Evolutionary conservation across 2,888 invertebrate species (phyloP).

Genomic region (Latrodectus elegans): DNA sequence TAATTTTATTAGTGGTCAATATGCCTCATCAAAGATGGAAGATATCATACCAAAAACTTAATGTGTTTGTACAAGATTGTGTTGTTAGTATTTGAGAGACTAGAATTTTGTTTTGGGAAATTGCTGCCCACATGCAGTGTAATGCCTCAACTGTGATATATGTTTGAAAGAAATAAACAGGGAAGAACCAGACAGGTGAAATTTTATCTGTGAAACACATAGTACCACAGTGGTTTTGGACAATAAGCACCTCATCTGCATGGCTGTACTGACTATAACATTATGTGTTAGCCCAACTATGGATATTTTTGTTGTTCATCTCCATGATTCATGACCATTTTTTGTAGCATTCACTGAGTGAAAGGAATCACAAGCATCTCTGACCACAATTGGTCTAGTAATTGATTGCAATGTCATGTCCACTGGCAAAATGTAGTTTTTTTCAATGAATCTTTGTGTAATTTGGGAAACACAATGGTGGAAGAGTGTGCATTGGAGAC

Average conservation of each 20-base stretch:
- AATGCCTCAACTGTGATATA: neutral
- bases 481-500: neutral
- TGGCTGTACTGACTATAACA: neutral
- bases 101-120: neutral
- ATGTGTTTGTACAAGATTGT: neutral
- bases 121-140: neutral
- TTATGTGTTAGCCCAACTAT: neutral
- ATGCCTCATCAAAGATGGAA: neutral
- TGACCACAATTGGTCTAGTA: neutral
- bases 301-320: neutral
- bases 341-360: neutral
- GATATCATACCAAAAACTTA: neutral
- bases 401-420: neutral
- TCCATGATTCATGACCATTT: neutral
- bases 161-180: neutral
- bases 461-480: neutral
- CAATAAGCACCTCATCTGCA: neutral
- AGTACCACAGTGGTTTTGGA: neutral
- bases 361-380: neutral
- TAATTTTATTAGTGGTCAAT: neutral
- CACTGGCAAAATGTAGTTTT: neutral
- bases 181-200: neutral
- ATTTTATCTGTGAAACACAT: neutral
- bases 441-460: neutral
- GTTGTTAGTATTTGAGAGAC: neutral